Conservation (phyloP, 2,113 vertebrate genomes). For the Ellobius talpinus region DNA sequence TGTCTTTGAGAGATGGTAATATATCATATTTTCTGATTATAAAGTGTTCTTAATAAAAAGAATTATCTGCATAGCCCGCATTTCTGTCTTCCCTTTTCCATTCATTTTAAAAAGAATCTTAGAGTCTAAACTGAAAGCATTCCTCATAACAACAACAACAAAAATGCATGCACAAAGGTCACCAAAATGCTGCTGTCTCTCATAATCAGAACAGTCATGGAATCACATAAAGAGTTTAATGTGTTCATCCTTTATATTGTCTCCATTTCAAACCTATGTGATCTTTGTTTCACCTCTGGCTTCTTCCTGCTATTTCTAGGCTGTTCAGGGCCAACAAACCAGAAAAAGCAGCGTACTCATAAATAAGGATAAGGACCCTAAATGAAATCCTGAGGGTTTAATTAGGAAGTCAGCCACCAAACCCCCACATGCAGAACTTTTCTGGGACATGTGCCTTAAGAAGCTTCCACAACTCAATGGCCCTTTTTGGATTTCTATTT, state of each 20-base stretch:
- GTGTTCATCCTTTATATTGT: conserved; percentile 46
- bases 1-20: conserved; percentile 55
- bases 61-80: conserved; percentile 34
- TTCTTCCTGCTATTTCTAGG: not conserved
- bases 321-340: not conserved
- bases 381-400: conserved; percentile 5
- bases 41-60: conserved; percentile 64
- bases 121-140: conserved; percentile 22
- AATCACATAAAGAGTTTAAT: not conserved
- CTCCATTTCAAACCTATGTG: conserved; percentile 37
- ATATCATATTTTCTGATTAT: conserved; percentile 65
- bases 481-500: not conserved
- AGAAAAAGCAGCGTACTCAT: conserved; percentile 17
- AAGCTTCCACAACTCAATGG: not conserved
- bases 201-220: not conserved
- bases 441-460: not conserved
- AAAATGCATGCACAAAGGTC: conserved; percentile 7
- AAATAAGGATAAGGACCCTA: not conserved
- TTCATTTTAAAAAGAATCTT: conserved; percentile 11
- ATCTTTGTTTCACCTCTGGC: conserved; percentile 37
- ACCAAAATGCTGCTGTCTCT: conserved; percentile 48
- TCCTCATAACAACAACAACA: conserved; percentile 15
- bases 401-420: not conserved
- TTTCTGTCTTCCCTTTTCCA: conserved; percentile 47
- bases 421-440: not conserved